These are phyloP conservation scores for Diloba caeruleocephala DNA, from an alignment of 2,888 invertebrate species.

Conservation along the genomic window DNA sequence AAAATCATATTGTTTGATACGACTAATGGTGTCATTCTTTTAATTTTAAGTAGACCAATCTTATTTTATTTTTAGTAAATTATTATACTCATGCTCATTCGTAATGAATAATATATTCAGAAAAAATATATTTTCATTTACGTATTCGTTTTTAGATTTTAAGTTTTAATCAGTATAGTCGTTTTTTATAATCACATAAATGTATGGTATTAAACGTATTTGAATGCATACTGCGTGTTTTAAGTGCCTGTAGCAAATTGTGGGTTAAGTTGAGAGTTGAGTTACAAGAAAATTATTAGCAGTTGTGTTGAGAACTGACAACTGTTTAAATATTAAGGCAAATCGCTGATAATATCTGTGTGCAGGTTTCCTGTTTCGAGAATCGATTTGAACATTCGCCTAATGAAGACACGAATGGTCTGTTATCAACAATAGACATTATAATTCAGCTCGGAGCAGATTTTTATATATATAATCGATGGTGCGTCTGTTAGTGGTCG, in stretches of 20 bases:
- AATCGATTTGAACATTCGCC: too few relatives aligned
- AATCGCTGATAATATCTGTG: too few relatives aligned
- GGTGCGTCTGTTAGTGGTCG: too few relatives aligned
- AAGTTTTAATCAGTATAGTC: neutral
- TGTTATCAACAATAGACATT: too few relatives aligned
- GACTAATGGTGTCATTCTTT: conserved; percentile 7
- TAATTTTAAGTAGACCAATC: conserved; percentile 60
- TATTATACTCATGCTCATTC: conserved; percentile 17
- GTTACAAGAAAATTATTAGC: neutral
- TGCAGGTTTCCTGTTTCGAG: too few relatives aligned
- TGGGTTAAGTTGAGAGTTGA: neutral
- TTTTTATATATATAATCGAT: too few relatives aligned
- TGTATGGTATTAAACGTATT: conserved; percentile 6
- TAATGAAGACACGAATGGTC: too few relatives aligned
- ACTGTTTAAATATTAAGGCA: too few relatives aligned
- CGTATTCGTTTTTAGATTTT: neutral
- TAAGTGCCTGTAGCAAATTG: conserved; percentile 1
- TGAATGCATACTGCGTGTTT: neutral
- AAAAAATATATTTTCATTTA: too few relatives aligned
- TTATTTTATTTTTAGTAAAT: conserved; percentile 20
- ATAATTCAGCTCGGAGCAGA: too few relatives aligned
- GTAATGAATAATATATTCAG: neutral
- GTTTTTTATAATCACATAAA: neutral
- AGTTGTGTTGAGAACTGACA: too few relatives aligned
- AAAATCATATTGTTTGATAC: conserved; percentile 2